Conservation (phyloP, 2,113 vertebrate species). For the Myiozetetes cayanensis region DNA sequence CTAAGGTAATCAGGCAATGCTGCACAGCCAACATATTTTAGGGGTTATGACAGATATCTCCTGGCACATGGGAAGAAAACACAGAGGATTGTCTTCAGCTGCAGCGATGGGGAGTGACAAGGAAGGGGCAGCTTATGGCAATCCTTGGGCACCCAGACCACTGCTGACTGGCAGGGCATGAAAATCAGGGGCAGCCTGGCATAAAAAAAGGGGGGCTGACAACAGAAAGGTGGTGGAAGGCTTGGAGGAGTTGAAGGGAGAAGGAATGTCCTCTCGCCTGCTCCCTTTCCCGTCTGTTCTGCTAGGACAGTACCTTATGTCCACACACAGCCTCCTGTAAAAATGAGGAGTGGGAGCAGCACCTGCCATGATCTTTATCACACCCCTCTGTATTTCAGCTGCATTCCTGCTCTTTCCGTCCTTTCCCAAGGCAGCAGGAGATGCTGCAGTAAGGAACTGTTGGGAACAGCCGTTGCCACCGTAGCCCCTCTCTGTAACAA, state of each 20-base stretch:
- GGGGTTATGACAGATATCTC: background rate
- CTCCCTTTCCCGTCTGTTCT: background rate
- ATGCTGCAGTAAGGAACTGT: background rate
- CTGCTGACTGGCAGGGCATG: background rate
- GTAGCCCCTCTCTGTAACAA: background rate
- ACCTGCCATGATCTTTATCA: background rate
- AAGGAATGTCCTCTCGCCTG: background rate
- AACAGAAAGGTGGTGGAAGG: background rate
- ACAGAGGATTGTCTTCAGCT: background rate
- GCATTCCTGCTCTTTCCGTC: background rate
- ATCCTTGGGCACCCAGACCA: background rate
- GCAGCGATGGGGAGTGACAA: rapidly evolving
- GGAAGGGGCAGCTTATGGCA: background rate
- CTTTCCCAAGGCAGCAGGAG: background rate
- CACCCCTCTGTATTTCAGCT: background rate
- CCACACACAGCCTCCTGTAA: background rate
- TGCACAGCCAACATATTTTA: background rate
- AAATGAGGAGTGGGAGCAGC: background rate
- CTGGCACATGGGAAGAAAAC: background rate
- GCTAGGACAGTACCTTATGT: background rate
- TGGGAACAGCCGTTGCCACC: background rate
- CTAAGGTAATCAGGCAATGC: background rate
- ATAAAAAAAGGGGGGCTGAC: background rate
- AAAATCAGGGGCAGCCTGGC: background rate
- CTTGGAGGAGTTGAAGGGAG: background rate